Evolutionary conservation across 2,797 vertebrate species (phyloP).

Genomic region (Syndactyla subalaris): DNA sequence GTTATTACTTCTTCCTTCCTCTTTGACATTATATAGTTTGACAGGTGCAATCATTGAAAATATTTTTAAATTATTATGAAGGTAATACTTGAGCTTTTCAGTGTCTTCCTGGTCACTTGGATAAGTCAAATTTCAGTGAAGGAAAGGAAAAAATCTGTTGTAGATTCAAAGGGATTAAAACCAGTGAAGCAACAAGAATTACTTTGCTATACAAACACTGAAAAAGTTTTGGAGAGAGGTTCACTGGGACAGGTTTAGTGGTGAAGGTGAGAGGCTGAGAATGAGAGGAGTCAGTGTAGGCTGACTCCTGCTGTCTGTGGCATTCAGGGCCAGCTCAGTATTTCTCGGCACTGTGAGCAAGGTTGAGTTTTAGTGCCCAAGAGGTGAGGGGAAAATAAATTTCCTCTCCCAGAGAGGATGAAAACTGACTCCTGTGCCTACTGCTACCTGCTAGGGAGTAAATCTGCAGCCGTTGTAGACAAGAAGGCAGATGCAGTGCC

Average conservation of each 20-base stretch:
- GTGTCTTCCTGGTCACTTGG: background rate
- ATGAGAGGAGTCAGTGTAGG: background rate
- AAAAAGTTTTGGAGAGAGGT: background rate
- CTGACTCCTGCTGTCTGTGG: background rate
- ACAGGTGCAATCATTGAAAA: background rate
- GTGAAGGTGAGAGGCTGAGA: background rate
- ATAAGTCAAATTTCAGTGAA: background rate
- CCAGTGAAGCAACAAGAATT: background rate
- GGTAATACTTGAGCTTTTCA: background rate
- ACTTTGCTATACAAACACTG: background rate
- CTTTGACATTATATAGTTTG: background rate
- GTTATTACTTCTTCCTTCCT: background rate
- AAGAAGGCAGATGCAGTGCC: background rate
- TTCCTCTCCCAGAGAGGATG: background rate
- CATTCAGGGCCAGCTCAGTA: background rate
- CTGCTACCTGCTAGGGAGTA: background rate
- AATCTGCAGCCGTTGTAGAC: background rate
- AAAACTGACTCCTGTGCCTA: background rate
- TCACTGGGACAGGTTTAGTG: background rate
- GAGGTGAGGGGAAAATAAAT: background rate
- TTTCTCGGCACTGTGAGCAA: background rate
- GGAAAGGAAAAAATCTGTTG: background rate
- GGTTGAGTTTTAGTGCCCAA: background rate
- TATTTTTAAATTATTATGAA: background rate
- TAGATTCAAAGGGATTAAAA: background rate